Percentiles rank a stretch among this genome's conserved stretches.
Evolutionary conservation across 2,113 vertebrate genomes (phyloP).

Genomic region (Embiotoca jacksoni): DNA sequence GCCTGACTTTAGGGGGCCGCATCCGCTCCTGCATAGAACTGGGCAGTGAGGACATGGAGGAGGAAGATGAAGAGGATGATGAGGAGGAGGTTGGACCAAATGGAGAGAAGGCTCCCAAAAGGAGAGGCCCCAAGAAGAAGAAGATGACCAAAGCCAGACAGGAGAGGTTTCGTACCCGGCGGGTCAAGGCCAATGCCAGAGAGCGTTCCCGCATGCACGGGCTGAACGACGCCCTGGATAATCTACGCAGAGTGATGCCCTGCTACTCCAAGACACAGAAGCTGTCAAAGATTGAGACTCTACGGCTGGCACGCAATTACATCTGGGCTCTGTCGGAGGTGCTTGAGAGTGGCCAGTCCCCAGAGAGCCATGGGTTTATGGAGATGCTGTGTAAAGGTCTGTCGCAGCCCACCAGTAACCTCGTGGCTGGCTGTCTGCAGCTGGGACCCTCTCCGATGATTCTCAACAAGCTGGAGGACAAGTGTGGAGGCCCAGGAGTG

Average conservation of each 20-base stretch:
- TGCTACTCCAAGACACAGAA: conserved; percentile 99
- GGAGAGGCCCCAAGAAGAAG: conserved; percentile 98
- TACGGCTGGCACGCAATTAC: conserved; percentile 95
- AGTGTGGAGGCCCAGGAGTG: conserved; percentile 76
- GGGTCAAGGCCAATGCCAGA: conserved; percentile 95
- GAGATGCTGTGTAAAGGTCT: conserved; percentile 99
- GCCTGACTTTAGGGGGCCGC: conserved; percentile 51
- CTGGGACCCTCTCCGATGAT: conserved; percentile 85
- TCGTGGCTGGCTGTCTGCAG: conserved; percentile 96
- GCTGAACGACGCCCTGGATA: conserved; percentile 95
- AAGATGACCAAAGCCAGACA: conserved; percentile 97
- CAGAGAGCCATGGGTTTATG: conserved; percentile 92
- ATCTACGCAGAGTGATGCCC: conserved; percentile 94
- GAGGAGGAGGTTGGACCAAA: conserved; percentile 84
- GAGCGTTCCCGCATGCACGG: conserved; percentile 96
- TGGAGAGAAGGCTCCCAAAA: conserved; percentile 89
- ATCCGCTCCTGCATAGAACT: conserved; percentile 81
- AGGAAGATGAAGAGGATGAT: conserved; percentile 89
- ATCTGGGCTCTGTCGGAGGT: conserved; percentile 99
- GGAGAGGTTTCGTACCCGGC: conserved; percentile 91
- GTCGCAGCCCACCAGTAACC: conserved; percentile 97
- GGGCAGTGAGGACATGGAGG: conserved; percentile 82
- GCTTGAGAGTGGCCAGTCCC: conserved; percentile 91
- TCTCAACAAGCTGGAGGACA: conserved; percentile 90
- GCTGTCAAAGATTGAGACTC: conserved; percentile 96